These are phyloP conservation scores for Oscheius sp. DNA, from an alignment of 2,888 invertebrate species.

Conservation along the genomic window DNA sequence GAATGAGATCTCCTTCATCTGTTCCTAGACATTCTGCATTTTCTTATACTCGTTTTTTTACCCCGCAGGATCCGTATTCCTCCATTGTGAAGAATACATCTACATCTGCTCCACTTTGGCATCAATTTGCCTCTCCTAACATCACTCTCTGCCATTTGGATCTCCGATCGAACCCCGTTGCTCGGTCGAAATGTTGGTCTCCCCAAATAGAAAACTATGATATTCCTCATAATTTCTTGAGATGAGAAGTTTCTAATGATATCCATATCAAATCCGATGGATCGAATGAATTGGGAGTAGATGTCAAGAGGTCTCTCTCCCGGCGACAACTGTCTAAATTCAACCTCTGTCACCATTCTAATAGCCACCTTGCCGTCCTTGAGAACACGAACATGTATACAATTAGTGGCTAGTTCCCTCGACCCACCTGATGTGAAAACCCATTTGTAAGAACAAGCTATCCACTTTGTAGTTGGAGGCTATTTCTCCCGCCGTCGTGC, in stretches of 20 bases:
- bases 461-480: constrained; percentile 30
- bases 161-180: constrained; percentile 29
- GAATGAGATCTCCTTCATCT: constrained; percentile 22
- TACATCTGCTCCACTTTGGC: constrained; percentile 44
- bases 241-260: constrained; percentile 2
- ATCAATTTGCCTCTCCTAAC: constrained; percentile 48
- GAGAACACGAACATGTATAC: not conserved
- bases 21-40: not conserved
- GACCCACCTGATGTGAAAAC: constrained; percentile 24
- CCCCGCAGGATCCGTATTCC: constrained; percentile 49
- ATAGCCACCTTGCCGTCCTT: not conserved
- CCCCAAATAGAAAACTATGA: constrained; percentile 30
- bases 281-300: not conserved
- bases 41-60: constrained; percentile 16
- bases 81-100: constrained; percentile 50
- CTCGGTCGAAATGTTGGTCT: constrained; percentile 9
- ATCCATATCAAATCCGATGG: constrained; percentile 17
- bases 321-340: not conserved
- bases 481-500: constrained; percentile 21
- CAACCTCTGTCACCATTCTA: too few species aligned
- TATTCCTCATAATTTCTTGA: not conserved
- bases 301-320: constrained; percentile 7
- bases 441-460: constrained; percentile 24
- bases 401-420: not conserved
- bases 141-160: constrained; percentile 45